Base-by-base conservation (phyloP, 2,888 invertebrate genomes). In the Phyllotreta striolata region DNA sequence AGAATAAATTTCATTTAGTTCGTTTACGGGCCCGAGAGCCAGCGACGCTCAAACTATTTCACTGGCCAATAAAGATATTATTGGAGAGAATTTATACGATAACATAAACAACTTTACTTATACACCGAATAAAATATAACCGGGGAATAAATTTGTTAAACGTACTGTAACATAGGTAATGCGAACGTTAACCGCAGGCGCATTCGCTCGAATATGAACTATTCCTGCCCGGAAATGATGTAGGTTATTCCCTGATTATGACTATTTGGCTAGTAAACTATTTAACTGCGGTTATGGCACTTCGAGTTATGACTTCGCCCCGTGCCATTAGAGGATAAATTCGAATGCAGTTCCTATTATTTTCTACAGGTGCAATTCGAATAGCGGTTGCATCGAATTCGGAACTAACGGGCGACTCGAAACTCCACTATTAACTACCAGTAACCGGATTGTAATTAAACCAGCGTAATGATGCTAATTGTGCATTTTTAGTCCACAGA, bases 191-290 rank as follows among this genome's bases (percentile, higher is more conserved):
- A 47, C 47, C 47, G 6, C 47, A 47, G 34, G 3, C 4, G 1
- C 14, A 47, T 47, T 13, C 34, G 47, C 24, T 47, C 24, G 13
- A 47, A 47, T 47, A 47, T 47, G 24, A 47, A 47, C 47, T 13
- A 47, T 47, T 47, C 47, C 24, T 5, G 24, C 34, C 6, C 47
- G 47, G 47, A 47, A 47, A 47, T 47, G 47, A 47, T 47, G 47
- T 7, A 47, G 47, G 47, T 14, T 47, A 47, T 47, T 47, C 14
- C 24, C 24, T 47, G 47, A 47, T 47, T 47, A 47, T 24, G 47
- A 47, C 14, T 44, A 14, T 47, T 47, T 47, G 47, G 14, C 24
- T 14, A 47, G 47, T 47, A 47, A 47, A 47, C 4, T 14, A 34
- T 24, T 47, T 47, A 47, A 47, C 24, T 13, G 13, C 24, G 47